Percentiles rank a stretch among this genome's conserved stretches.
Conservation (phyloP, 2,113 vertebrate species). For the Serilophus lunatus region DNA sequence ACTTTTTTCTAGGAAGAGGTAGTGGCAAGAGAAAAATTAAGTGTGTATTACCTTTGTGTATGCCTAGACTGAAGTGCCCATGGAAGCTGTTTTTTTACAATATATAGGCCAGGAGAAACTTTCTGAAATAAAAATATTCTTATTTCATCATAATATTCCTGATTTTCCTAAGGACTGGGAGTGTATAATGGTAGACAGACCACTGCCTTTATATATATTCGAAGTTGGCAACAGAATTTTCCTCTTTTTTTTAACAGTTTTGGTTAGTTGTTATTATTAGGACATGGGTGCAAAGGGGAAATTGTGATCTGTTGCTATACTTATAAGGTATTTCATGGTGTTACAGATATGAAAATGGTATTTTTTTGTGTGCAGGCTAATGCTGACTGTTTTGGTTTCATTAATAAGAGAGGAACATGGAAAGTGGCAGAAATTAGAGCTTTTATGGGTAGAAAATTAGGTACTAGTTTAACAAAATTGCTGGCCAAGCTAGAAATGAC, state of each 20-base stretch:
- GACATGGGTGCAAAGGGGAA: background rate
- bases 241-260: background rate
- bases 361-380: background rate
- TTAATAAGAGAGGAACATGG: background rate
- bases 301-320: background rate
- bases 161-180: background rate
- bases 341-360: background rate
- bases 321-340: background rate
- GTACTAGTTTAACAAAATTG: background rate
- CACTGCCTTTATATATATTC: background rate
- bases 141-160: background rate
- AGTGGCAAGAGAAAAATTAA: background rate
- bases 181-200: background rate
- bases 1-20: accelerated
- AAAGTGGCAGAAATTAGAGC: background rate
- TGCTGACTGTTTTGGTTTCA: background rate
- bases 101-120: background rate
- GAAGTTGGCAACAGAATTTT: background rate
- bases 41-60: background rate
- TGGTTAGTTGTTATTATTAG: background rate
- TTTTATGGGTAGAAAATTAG: background rate
- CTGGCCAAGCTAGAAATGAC: background rate
- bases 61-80: background rate
- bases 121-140: background rate
- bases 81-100: background rate